phyloP scores from a whole-genome alignment of 1,140 invertebrate genomes.

The Apolygus lucorum region DNA sequence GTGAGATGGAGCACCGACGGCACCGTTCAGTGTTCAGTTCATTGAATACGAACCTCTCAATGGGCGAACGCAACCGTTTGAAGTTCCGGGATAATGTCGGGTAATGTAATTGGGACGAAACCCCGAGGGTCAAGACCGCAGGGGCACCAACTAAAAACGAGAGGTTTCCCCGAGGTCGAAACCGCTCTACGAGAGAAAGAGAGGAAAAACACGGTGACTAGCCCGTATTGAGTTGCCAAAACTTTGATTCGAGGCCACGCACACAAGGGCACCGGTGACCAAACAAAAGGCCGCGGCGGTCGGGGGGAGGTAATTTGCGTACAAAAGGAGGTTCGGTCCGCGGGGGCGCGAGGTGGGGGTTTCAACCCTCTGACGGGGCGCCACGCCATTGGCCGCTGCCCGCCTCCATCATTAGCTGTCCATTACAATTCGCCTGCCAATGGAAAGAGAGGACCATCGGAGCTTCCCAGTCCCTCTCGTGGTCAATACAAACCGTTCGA shows the following conservation, averaged over 20 bases:
- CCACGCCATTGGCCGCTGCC: neutral
- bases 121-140: neutral
- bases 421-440: slow-evolving; percentile 14
- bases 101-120: neutral
- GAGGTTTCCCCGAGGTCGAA: too few species aligned
- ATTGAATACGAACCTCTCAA: too few species aligned
- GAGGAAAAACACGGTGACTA: neutral
- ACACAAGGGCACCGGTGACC: neutral
- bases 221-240: neutral
- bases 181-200: neutral
- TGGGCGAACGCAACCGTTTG: too few species aligned
- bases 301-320: neutral
- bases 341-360: neutral
- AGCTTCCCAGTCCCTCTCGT: neutral
- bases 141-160: neutral
- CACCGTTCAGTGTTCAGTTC: too few species aligned
- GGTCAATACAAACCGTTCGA: neutral
- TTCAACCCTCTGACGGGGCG: neutral
- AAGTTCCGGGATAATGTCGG: neutral
- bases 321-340: neutral
- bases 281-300: neutral
- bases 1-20: too few species aligned
- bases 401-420: slow-evolving; percentile 14
- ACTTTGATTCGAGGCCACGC: neutral
- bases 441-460: neutral